Conservation (phyloP, 1,140 invertebrate genomes). For the Druon quercuslanigerum region DNA sequence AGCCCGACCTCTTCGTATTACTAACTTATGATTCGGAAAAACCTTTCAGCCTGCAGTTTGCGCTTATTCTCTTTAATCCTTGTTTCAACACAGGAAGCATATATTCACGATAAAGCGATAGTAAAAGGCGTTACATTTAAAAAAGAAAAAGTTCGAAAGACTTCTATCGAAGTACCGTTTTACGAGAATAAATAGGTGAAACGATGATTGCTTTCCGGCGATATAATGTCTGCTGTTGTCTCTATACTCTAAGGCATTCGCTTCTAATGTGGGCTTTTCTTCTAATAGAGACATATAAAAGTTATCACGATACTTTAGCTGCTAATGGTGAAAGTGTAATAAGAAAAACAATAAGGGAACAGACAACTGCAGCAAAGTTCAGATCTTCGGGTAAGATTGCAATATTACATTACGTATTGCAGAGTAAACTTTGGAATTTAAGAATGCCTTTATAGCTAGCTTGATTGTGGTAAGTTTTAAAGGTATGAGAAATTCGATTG, state of each 20-base stretch:
- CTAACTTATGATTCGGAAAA: constrained; percentile 24
- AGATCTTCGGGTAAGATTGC: not conserved
- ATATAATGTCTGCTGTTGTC: constrained; percentile 1
- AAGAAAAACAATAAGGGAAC: not conserved
- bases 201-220: constrained; percentile 19
- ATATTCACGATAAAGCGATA: constrained; percentile 10
- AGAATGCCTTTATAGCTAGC: too few relatives aligned
- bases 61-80: constrained; percentile 16
- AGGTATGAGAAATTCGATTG: too few relatives aligned
- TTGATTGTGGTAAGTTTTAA: too few relatives aligned
- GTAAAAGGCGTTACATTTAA: not conserved
- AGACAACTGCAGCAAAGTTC: not conserved
- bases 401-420: not conserved
- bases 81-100: constrained; percentile 6
- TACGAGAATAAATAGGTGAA: constrained; percentile 25
- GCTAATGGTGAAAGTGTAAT: constrained; percentile 20
- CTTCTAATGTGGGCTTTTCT: constrained; percentile 10
- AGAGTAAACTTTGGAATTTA: not conserved
- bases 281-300: constrained; percentile 26
- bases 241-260: not conserved
- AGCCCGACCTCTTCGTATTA: not conserved
- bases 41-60: constrained; percentile 11
- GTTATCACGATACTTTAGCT: constrained; percentile 19
- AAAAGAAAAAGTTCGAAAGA: not conserved
- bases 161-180: constrained; percentile 15